phyloP scores from a whole-genome alignment of 1,140 invertebrate genomes.

The Cydia splendana region DNA sequence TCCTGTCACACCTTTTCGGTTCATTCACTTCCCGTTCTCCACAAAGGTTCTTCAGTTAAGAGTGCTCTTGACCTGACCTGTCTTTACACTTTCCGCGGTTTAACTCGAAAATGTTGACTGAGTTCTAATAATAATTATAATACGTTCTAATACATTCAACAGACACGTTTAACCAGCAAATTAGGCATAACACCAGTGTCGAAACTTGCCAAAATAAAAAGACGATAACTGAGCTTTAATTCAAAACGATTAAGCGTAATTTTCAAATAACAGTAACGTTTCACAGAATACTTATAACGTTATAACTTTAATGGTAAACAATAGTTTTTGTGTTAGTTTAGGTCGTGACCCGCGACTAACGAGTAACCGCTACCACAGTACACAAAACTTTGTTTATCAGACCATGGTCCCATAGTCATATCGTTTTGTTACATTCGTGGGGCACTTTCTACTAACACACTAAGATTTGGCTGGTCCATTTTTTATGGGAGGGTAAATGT shows the following conservation, averaged over 20 bases:
- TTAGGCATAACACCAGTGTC: background rate
- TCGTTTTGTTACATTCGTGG: background rate
- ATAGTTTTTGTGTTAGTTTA: constrained; percentile 11
- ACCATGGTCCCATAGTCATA: background rate
- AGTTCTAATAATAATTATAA: too few relatives aligned
- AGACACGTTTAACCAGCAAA: background rate
- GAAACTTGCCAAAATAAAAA: background rate
- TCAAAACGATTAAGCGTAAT: background rate
- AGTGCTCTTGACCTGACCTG: too few relatives aligned
- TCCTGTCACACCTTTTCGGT: too few relatives aligned
- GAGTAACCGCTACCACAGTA: constrained; percentile 4
- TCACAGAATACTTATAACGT: background rate
- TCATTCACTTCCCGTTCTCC: too few relatives aligned
- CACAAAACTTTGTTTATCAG: constrained; percentile 3
- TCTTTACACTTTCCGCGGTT: too few relatives aligned
- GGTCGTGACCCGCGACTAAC: constrained; percentile 4
- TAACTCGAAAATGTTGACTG: too few relatives aligned
- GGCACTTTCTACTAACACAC: background rate
- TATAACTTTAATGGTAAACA: constrained; percentile 3
- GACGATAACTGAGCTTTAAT: constrained; percentile 1
- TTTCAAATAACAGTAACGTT: background rate
- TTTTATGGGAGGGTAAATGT: too few relatives aligned
- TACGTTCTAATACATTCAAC: too few relatives aligned
- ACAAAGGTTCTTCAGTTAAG: too few relatives aligned
- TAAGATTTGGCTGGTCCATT: too few relatives aligned